A percentile compares a stretch with the other conserved stretches of the same genome.
Evolutionary conservation across 2,888 invertebrate species (phyloP).

Genomic region (Chaitophorus viminalis): DNA sequence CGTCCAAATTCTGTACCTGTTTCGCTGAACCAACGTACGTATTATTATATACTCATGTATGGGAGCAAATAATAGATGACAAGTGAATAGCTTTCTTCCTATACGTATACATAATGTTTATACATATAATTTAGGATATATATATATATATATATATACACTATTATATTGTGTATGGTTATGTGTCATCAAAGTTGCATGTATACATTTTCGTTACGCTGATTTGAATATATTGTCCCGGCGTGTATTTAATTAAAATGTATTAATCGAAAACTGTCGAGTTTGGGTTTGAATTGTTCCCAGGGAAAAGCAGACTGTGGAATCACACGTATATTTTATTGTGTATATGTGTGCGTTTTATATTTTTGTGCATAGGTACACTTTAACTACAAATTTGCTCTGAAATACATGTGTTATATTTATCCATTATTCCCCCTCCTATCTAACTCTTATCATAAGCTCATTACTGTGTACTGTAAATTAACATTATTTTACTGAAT

Average conservation of each 20-base stretch:
- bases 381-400: not conserved
- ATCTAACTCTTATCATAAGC: not conserved
- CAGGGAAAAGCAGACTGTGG: not conserved
- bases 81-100: not conserved
- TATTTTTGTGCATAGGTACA: not conserved
- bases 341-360: not conserved
- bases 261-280: slow-evolving; percentile 1
- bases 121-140: no score
- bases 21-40: no score
- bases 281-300: not conserved
- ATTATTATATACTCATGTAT: not conserved
- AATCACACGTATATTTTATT: not conserved
- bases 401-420: not conserved
- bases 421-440: not conserved
- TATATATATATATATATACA: no score
- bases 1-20: no score
- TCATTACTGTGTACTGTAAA: not conserved
- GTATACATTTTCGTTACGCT: not conserved
- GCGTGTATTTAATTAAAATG: not conserved
- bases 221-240: not conserved
- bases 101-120: not conserved
- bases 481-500: not conserved
- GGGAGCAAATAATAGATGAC: not conserved
- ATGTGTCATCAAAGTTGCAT: not conserved
- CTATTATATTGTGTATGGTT: not conserved